Evolutionary conservation across 2,888 invertebrate species (phyloP).

Genomic region (Pediacus dermestoides): DNA sequence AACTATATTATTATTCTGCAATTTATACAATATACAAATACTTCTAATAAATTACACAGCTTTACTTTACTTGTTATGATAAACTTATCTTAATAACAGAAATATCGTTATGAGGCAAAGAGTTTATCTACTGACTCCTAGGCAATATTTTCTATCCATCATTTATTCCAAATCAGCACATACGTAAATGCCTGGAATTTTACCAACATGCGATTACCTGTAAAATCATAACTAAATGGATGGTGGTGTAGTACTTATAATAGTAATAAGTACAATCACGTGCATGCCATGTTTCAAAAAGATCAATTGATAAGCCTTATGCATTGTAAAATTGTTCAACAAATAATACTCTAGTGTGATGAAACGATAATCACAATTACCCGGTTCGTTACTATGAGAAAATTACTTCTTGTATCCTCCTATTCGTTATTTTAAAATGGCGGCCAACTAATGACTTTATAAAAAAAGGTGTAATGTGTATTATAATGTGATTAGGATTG

Average conservation of each 20-base stretch:
- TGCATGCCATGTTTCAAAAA: neutral
- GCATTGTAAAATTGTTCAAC: constrained; percentile 2
- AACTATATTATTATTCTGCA: too few species aligned
- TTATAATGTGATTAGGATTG: constrained; percentile 1
- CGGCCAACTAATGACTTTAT: constrained; percentile 17
- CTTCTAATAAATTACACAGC: too few species aligned
- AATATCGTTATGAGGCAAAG: too few species aligned
- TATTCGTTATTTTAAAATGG: constrained; percentile 13
- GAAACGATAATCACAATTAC: constrained; percentile 13
- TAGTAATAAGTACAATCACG: constrained; percentile 1
- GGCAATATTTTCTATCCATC: constrained; percentile 19
- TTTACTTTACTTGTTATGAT: too few species aligned
- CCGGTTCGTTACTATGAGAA: constrained; percentile 20
- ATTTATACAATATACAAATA: too few species aligned
- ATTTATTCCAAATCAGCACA: constrained; percentile 25
- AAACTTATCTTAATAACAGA: too few species aligned
- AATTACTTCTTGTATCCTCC: constrained; percentile 14
- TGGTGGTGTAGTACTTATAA: constrained; percentile 1
- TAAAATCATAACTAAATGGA: neutral
- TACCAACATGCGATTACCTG: constrained; percentile 1
- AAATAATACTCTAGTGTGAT: constrained; percentile 1
- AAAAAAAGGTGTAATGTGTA: constrained; percentile 21
- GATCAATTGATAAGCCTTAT: neutral
- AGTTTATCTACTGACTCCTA: too few species aligned
- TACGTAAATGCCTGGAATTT: constrained; percentile 6